Conservation (phyloP, 2,797 vertebrate genomes). For the Gymnoscopelus braueri region DNA sequence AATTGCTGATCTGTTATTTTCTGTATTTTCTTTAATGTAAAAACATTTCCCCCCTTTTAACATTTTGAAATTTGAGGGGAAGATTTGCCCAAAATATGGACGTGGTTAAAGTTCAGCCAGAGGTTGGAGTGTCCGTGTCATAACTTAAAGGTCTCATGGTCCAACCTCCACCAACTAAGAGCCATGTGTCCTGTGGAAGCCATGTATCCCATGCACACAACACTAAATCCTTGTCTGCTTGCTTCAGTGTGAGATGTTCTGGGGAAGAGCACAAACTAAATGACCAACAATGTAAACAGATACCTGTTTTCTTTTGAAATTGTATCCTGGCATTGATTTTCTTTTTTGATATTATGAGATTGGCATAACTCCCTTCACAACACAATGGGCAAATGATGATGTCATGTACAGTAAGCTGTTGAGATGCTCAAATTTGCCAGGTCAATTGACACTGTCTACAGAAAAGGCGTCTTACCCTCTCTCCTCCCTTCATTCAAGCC, state of each 20-base stretch:
- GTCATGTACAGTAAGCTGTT: conserved; percentile 13
- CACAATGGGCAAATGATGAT: conserved; percentile 17
- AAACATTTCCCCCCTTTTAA: too few species aligned
- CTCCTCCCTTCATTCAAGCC: conserved; percentile 23
- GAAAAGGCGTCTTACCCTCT: conserved; percentile 12
- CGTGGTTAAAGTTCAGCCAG: too few species aligned
- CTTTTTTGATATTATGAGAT: conserved; percentile 1
- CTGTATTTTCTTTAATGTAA: too few species aligned
- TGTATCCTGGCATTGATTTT: conserved; percentile 10
- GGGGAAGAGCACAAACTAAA: not conserved
- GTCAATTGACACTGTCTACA: conserved; percentile 7
- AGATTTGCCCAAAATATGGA: too few species aligned
- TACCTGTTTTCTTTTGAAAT: conserved; percentile 22
- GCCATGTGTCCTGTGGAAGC: not conserved
- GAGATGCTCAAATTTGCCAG: conserved; percentile 7
- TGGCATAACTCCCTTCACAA: not conserved
- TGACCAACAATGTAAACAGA: not conserved
- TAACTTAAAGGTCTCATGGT: too few species aligned
- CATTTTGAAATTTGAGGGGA: too few species aligned
- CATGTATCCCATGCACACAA: conserved; percentile 11
- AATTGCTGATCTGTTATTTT: too few species aligned
- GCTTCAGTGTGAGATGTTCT: not conserved
- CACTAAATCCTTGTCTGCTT: not conserved
- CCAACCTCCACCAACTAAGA: too few species aligned
- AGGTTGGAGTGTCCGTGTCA: too few species aligned